Conservation (phyloP, 2,113 vertebrate species). For the Heliornis fulica region DNA sequence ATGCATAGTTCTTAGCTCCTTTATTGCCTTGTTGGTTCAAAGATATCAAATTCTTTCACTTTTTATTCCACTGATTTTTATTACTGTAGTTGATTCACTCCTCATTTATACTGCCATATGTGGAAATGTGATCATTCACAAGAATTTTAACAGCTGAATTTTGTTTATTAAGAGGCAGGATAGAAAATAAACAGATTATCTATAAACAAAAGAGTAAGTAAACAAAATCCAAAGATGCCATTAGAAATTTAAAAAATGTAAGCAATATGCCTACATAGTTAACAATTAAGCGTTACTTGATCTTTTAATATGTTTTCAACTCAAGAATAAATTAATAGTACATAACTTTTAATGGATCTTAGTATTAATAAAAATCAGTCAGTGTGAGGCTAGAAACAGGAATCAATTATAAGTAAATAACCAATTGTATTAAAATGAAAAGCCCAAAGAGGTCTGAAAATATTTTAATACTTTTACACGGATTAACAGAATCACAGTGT, state of each 20-base stretch:
- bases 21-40: background rate
- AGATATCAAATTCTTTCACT: background rate
- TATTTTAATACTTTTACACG: background rate
- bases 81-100: background rate
- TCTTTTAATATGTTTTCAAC: background rate
- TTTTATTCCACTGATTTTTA: background rate
- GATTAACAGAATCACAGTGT: too few relatives aligned
- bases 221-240: background rate
- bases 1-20: background rate
- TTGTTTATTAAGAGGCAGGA: background rate
- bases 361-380: background rate
- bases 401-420: background rate
- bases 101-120: background rate
- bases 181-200: background rate
- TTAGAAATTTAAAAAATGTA: background rate
- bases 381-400: background rate
- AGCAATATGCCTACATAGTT: background rate
- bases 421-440: background rate
- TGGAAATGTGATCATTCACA: background rate
- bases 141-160: background rate
- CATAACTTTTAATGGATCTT: background rate
- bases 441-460: background rate
- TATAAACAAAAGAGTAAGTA: background rate
- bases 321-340: background rate
- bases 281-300: background rate